Percentiles rank a stretch among this genome's conserved stretches.
Conservation (phyloP, 2,888 invertebrate genomes). For the Elysia crispata region DNA sequence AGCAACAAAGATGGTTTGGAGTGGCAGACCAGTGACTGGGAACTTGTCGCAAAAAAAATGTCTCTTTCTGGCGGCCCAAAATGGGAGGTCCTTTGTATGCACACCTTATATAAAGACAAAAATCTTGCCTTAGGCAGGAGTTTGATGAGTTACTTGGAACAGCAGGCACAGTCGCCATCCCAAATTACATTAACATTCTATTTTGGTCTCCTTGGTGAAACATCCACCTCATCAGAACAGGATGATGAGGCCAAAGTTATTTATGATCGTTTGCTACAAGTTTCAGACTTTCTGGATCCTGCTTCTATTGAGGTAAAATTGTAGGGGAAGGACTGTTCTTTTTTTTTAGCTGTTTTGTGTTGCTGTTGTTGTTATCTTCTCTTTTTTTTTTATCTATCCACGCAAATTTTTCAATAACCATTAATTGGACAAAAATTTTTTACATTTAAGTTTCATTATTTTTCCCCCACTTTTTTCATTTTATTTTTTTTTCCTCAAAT, state of each 20-base stretch:
- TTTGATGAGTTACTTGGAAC: slow-evolving; percentile 33
- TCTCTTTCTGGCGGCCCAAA: not conserved
- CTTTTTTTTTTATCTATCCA: not conserved
- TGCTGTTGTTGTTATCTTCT: not conserved
- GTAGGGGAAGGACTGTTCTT: not conserved
- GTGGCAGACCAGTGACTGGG: slow-evolving; percentile 38
- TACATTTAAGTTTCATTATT: no score
- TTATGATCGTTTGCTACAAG: slow-evolving; percentile 33
- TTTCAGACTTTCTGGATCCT: slow-evolving; percentile 37
- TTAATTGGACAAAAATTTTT: no score
- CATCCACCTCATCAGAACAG: slow-evolving; percentile 11
- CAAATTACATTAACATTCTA: slow-evolving; percentile 23
- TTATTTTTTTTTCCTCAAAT: no score
- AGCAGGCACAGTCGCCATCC: not conserved
- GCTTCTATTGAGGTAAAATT: slow-evolving; percentile 44
- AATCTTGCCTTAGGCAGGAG: slow-evolving; percentile 22
- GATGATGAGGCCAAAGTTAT: slow-evolving; percentile 25
- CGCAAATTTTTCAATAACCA: no score
- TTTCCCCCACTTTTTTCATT: no score
- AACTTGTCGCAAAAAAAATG: slow-evolving; percentile 10
- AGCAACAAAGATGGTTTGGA: slow-evolving; percentile 6
- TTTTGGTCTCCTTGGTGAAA: slow-evolving; percentile 41
- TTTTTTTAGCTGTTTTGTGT: no score
- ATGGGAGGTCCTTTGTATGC: slow-evolving; percentile 47
- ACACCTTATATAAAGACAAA: slow-evolving; percentile 19